phyloP scores from a whole-genome alignment of 2,888 invertebrate species.

The Biston betularia region DNA sequence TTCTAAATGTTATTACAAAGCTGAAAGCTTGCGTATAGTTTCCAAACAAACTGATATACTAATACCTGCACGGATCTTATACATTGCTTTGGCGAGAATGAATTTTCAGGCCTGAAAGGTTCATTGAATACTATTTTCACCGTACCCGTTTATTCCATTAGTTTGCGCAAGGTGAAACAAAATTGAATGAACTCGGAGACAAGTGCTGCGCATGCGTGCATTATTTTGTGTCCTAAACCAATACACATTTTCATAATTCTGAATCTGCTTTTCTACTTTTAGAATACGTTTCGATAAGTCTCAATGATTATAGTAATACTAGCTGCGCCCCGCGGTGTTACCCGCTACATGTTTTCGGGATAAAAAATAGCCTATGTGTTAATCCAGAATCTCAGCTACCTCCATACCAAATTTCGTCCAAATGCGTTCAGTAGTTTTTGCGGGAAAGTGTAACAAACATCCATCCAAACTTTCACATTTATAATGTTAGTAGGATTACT shows the following conservation, averaged over 20 bases:
- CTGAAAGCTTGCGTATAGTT: constrained; percentile 21
- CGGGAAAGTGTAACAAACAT: too few species aligned
- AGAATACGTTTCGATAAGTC: too few species aligned
- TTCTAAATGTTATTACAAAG: constrained; percentile 26
- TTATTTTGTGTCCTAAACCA: constrained; percentile 8
- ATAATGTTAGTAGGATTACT: too few species aligned
- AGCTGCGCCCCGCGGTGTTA: too few species aligned
- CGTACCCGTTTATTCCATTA: constrained; percentile 13
- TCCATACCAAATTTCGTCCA: too few species aligned
- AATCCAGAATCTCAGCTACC: too few species aligned
- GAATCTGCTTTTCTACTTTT: too few species aligned
- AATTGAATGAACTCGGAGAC: constrained; percentile 20
- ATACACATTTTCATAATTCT: too few species aligned
- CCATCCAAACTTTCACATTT: too few species aligned
- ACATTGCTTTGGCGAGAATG: constrained; percentile 14
- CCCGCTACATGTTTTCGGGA: too few species aligned
- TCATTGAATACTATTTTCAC: constrained; percentile 28
- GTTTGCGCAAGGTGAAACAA: constrained; percentile 21
- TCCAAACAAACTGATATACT: constrained; percentile 31
- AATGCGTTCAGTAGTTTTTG: too few species aligned
- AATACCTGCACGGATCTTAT: constrained; percentile 11
- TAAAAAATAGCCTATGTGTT: too few species aligned
- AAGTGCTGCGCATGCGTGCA: not conserved
- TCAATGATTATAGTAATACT: not conserved
- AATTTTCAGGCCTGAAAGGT: constrained; percentile 9